phyloP scores from a whole-genome alignment of 1,140 invertebrate genomes.

The Sweltsa coloradensis region DNA sequence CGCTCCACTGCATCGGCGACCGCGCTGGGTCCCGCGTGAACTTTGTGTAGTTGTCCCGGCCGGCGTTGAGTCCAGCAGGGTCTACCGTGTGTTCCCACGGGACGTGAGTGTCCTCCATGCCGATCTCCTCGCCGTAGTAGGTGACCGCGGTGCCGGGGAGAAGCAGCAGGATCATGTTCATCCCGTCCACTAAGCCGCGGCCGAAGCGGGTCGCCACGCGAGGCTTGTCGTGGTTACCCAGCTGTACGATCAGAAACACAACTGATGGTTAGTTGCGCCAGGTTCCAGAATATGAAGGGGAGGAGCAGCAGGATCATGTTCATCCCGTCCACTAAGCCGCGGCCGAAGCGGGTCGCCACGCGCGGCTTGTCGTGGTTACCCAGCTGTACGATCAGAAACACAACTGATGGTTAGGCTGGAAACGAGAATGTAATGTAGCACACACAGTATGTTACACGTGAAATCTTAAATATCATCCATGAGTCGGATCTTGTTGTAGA shows the following conservation, averaged over 20 bases:
- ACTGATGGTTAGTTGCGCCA: too few species aligned
- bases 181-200: conserved; percentile 47
- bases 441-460: too few species aligned
- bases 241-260: too few species aligned
- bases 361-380: conserved; percentile 63
- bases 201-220: conserved; percentile 52
- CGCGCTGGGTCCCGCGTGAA: conserved; percentile 48
- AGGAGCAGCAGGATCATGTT: conserved; percentile 61
- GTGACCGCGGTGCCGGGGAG: conserved; percentile 68
- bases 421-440: too few species aligned
- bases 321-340: conserved; percentile 50
- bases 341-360: conserved; percentile 47
- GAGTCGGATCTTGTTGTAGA: too few species aligned
- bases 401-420: too few species aligned
- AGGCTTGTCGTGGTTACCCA: conserved; percentile 62
- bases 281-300: too few species aligned
- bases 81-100: conserved; percentile 40
- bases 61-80: conserved; percentile 39
- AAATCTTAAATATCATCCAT: too few species aligned
- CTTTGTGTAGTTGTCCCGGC: conserved; percentile 34
- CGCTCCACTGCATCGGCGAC: conserved; percentile 65
- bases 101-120: conserved; percentile 49
- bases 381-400: too few species aligned
- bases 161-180: conserved; percentile 60
- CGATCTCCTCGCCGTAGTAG: conserved; percentile 78